Conservation (phyloP, 2,888 invertebrate genomes). For the Apotomis turbidana region DNA sequence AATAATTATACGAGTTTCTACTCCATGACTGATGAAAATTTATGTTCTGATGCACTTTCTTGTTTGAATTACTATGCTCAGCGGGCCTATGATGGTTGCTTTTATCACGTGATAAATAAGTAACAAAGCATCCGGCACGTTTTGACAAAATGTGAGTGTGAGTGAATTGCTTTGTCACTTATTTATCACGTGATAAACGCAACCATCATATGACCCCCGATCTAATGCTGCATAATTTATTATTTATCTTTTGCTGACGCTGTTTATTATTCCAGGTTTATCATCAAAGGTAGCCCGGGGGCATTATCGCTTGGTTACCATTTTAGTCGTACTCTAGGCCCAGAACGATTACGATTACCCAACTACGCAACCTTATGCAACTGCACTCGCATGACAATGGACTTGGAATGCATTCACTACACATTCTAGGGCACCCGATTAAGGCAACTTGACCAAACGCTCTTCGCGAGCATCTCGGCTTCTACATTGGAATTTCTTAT, state of each 20-base stretch:
- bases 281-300: conserved; percentile 53
- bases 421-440: conserved; percentile 39
- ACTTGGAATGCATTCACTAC: conserved; percentile 56
- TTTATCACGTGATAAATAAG: too few species aligned
- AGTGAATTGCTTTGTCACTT: too few species aligned
- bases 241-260: conserved; percentile 30
- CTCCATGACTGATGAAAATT: conserved; percentile 42
- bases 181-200: too few species aligned
- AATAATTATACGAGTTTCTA: conserved; percentile 46
- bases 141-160: too few species aligned
- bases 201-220: not conserved
- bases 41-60: conserved; percentile 42
- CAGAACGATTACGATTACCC: conserved; percentile 66
- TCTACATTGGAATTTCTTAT: conserved; percentile 4
- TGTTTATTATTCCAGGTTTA: conserved; percentile 46
- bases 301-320: conserved; percentile 58
- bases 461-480: conserved; percentile 1
- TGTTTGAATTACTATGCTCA: conserved; percentile 39
- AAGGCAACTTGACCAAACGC: conserved; percentile 35
- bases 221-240: conserved; percentile 32
- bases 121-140: too few species aligned
- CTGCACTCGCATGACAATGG: conserved; percentile 73
- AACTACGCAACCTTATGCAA: conserved; percentile 65
- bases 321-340: conserved; percentile 64
- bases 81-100: too few species aligned